Evolutionary conservation across 2,888 invertebrate genomes (phyloP), one percentile per base, ranked within the genome.

Genomic region (Pecten maximus): DNA sequence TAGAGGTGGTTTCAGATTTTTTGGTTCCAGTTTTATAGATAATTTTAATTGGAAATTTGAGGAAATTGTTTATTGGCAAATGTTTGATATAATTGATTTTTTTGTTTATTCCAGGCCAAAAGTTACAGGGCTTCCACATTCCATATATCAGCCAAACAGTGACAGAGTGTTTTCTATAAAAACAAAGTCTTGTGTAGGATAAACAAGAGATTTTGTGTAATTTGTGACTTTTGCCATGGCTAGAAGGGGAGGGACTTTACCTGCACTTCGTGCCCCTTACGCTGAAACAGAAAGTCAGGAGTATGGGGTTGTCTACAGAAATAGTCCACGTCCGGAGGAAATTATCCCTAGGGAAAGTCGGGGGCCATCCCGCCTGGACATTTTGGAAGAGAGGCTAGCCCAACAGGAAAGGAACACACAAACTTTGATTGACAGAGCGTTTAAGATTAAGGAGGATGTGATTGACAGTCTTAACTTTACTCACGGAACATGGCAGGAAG

Each of bases 401-500:
- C 94, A 94, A 50, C 96, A 96, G 88, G 96, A 96, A 92, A 92
- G 94, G 87, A 95, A 94, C 89, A 95, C 96, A n/a, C 95, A 95
- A 89, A 92, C 92, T 8, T 92, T 96, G 86, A 92, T 96, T n/a
- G 96, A 96, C 90, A 93, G 95, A 90, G 96, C 96, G 0, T 95
- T 95, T 90, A 96, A 95, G 92, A 95, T 96, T 40, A 96, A 96
- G 90, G 96, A 96, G 88, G 96, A 97, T 93, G 95, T 96, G 40
- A 95, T 96, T 40, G 96, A 96, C 88, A 96, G 95, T 93, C 94
- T 96, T 89, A 96, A 96, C 90, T 95, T 95, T 91, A 96, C 95
- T 19, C 96, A 96, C 89, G 96, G 96, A 6, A 96, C 96, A 2
- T 96, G 96, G 96, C 96, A 96, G 92, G 96, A 96, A 88, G 96